phyloP scores from a whole-genome alignment of 2,113 vertebrate genomes.

The Megaptera novaeangliae region DNA sequence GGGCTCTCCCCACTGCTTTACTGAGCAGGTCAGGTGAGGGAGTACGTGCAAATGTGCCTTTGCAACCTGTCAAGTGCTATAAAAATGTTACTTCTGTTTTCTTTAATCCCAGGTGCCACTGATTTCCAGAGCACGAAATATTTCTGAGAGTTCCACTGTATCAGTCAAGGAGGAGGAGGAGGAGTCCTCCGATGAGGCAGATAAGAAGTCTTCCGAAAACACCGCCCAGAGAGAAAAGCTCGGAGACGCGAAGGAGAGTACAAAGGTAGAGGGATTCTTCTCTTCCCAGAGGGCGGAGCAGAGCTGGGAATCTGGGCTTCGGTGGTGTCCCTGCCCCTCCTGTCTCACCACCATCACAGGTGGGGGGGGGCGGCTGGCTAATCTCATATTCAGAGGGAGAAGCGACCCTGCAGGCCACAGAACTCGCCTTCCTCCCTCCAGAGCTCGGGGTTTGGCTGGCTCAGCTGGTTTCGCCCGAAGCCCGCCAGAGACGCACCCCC shows the following conservation, averaged over 20 bases:
- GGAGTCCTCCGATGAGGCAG: neutral
- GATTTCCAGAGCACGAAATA: neutral
- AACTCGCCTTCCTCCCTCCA: constrained; percentile 43
- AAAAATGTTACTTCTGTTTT: neutral
- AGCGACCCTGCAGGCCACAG: accelerated
- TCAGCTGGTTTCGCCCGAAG: constrained; percentile 90
- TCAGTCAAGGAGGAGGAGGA: constrained; percentile 65
- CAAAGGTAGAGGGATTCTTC: constrained; percentile 66
- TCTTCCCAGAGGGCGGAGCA: no score
- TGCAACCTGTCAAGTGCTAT: neutral
- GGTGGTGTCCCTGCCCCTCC: no score
- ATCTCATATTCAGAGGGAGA: neutral
- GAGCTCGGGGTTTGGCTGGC: constrained; percentile 88
- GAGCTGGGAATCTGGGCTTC: neutral
- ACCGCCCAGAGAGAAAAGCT: neutral
- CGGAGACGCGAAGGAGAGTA: neutral
- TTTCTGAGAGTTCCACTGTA: constrained; percentile 62
- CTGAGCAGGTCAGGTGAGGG: neutral
- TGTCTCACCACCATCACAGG: accelerated
- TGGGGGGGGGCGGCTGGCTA: no score
- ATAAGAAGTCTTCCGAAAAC: neutral
- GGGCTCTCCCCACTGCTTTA: accelerated
- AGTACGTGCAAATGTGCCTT: neutral
- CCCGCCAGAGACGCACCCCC: constrained; percentile 53
- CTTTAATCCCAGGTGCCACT: constrained; percentile 46